Base-by-base conservation (phyloP, 2,113 vertebrate species). In the Heliornis fulica region DNA sequence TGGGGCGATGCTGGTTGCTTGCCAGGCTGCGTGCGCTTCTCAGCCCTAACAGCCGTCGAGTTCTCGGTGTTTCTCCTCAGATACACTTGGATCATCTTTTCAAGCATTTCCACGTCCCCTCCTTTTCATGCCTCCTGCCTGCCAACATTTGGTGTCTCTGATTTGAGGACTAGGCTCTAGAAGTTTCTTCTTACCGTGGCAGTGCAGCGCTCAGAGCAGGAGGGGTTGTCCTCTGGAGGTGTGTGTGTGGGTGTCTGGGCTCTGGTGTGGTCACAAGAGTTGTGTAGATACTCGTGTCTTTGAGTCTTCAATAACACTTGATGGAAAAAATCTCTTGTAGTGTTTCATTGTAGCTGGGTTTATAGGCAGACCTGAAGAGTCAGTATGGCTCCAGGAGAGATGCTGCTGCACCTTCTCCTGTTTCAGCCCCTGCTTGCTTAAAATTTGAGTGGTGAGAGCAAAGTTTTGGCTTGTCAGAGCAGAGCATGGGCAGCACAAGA, bases 201-300 rank as follows among this genome's bases (percentile, higher is more conserved):
- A 38, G n/a, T 4, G 36, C 15, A 3, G 31, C 10, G 29, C 7
- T 36, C 18, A 9, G 45, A 56, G 43, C 74, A 46, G 17, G 6
- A 11, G 31, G 1, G 4, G 3, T 38, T 15, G 16, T 11, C 41
- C 41, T 9, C 31, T 16, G 40, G 23, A 18, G 9, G 7, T 0
- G 17, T 0, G 0, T 3, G 11, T 26, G 13, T 20, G 72, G 22
- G 48, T 3, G 29, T 23, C 26, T 19, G 41, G 15, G 1, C 22
- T 48, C 5, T 1, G 15, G 28, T 45, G 29, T 36, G 38, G 14
- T 15, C 6, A 5, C 18, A 4, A 9, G 13, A 46, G 25, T 1
- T 64, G 21, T 45, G 4, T 29, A 68, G 59, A n/a, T n/a, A n/a
- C n/a, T n/a, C n/a, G n/a, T n/a, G n/a, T n/a, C n/a, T n/a, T n/a